Conservation (phyloP, 2,888 invertebrate genomes). For the Cartodere bifasciata region DNA sequence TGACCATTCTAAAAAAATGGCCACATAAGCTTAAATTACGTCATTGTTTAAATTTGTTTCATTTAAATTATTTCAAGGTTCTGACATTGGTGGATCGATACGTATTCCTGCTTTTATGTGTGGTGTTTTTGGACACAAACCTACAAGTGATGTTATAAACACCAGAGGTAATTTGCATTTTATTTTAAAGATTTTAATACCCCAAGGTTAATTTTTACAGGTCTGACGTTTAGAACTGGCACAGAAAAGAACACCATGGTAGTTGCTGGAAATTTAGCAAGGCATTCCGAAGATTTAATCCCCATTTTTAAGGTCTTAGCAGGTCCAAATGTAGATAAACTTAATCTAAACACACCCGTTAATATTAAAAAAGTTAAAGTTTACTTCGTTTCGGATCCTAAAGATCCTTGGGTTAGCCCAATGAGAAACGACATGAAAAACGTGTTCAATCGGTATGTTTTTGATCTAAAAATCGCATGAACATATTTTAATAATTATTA, state of each 20-base stretch:
- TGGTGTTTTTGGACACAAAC: constrained; percentile 79
- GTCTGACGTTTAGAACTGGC: constrained; percentile 58
- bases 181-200: background rate
- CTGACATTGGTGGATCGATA: constrained; percentile 94
- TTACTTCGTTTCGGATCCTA: constrained; percentile 65
- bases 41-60: background rate
- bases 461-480: too few species aligned
- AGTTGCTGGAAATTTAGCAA: constrained; percentile 69
- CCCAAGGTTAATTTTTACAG: constrained; percentile 12
- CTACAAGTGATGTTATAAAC: constrained; percentile 39
- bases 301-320: constrained; percentile 59
- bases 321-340: constrained; percentile 38
- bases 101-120: constrained; percentile 86
- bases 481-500: background rate
- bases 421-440: constrained; percentile 53
- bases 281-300: constrained; percentile 64
- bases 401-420: constrained; percentile 59
- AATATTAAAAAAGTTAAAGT: constrained; percentile 54
- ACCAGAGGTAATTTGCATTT: constrained; percentile 32
- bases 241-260: constrained; percentile 65
- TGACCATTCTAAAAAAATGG: too few species aligned
- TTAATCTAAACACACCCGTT: constrained; percentile 48
- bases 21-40: too few species aligned
- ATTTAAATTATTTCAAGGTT: constrained; percentile 36
- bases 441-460: constrained; percentile 46